These are phyloP conservation scores for Aldabrachelys gigantea DNA, from an alignment of 2,113 vertebrate species.

Conservation along the genomic window DNA sequence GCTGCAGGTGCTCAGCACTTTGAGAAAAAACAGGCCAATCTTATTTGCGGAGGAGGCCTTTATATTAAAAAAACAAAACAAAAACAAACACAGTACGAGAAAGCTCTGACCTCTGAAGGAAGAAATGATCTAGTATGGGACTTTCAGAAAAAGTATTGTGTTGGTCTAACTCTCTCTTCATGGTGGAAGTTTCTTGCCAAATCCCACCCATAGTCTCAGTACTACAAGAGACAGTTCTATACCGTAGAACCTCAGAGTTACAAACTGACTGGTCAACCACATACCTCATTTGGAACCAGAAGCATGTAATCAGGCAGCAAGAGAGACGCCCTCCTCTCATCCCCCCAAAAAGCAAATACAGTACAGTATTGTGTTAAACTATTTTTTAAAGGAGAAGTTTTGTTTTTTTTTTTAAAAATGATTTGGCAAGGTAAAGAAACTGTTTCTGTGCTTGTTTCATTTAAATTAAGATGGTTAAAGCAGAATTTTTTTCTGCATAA, in stretches of 20 bases:
- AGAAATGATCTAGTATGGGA: background rate
- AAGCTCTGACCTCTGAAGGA: background rate
- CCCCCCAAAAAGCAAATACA: too few species aligned
- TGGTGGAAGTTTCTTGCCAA: background rate
- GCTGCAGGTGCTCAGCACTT: background rate
- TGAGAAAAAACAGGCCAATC: background rate
- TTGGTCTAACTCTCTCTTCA: background rate
- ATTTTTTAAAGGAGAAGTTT: too few species aligned
- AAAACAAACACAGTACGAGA: background rate
- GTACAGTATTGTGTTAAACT: too few species aligned
- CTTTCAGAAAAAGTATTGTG: background rate
- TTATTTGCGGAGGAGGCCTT: background rate
- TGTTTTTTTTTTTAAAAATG: too few species aligned
- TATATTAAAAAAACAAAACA: background rate
- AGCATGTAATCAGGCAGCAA: too few species aligned
- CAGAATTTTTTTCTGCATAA: too few species aligned
- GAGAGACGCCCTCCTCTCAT: fast-evolving
- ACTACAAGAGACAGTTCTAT: background rate
- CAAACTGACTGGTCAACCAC: too few species aligned
- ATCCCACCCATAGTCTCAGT: background rate
- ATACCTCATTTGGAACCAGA: too few species aligned
- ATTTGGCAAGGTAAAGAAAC: too few species aligned
- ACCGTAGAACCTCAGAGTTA: too few species aligned
- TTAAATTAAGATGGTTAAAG: too few species aligned
- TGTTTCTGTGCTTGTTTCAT: too few species aligned